Evolutionary conservation across 2,113 vertebrate genomes (phyloP).

Genomic region (Octodon degus): DNA sequence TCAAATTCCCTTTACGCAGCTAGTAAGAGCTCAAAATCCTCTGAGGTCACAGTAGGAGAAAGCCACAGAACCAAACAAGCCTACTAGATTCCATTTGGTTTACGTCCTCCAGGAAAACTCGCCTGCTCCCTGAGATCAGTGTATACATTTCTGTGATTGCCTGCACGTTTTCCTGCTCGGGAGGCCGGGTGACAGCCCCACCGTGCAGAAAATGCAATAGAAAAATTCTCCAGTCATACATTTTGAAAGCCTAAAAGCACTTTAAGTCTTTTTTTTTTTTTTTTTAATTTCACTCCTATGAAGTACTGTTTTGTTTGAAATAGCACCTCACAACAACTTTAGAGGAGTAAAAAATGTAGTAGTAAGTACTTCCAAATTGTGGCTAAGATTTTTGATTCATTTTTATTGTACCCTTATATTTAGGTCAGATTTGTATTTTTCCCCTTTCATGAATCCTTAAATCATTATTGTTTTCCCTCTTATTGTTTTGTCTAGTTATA

Average conservation of each 20-base stretch:
- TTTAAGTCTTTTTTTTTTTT: constrained; percentile 18
- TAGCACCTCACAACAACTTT: constrained; percentile 23
- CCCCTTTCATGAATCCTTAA: not conserved
- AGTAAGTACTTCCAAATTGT: constrained; percentile 45
- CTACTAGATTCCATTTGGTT: constrained; percentile 54
- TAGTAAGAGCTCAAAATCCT: constrained; percentile 56
- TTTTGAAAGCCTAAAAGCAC: constrained; percentile 55
- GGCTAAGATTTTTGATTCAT: constrained; percentile 37
- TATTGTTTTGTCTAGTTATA: not conserved
- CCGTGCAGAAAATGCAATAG: constrained; percentile 8
- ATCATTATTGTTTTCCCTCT: not conserved
- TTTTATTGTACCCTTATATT: constrained; percentile 45
- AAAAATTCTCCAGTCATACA: not conserved
- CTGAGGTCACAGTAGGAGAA: constrained; percentile 18
- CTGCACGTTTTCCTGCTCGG: not conserved
- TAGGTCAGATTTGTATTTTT: not conserved
- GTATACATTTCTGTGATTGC: not conserved
- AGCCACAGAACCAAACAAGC: constrained; percentile 56
- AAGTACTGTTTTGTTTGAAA: constrained; percentile 64
- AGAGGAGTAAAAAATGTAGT: constrained; percentile 45
- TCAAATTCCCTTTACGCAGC: constrained; percentile 67
- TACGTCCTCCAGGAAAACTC: not conserved
- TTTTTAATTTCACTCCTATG: constrained; percentile 35
- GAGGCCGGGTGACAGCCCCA: not conserved
- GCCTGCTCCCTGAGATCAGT: constrained; percentile 6